These are phyloP conservation scores for Girardinichthys multiradiatus DNA, from an alignment of 2,113 vertebrate species.

Conservation along the genomic window DNA sequence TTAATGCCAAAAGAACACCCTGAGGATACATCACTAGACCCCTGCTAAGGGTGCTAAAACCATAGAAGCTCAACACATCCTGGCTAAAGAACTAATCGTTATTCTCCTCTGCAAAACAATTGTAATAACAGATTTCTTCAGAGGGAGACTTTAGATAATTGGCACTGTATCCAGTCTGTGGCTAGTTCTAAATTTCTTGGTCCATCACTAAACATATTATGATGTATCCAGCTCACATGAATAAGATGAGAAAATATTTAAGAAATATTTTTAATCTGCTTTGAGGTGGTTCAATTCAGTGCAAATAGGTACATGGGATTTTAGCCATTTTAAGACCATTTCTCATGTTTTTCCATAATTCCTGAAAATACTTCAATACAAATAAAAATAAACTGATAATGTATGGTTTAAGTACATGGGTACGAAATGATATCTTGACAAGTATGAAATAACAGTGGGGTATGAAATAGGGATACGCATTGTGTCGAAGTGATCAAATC, in stretches of 20 bases:
- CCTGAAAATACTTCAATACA: not conserved
- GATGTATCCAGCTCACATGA: too few relatives aligned
- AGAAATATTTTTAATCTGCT: too few relatives aligned
- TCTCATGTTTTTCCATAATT: not conserved
- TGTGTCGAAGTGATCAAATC: not conserved
- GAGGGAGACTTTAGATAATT: not conserved
- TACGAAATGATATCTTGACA: too few relatives aligned
- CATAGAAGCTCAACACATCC: slow-evolving; percentile 16
- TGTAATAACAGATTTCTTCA: not conserved
- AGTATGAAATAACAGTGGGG: not conserved
- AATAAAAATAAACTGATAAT: too few relatives aligned
- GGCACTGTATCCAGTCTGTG: not conserved
- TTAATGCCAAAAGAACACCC: slow-evolving; percentile 32
- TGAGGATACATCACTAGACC: slow-evolving; percentile 25
- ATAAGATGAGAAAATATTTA: too few relatives aligned
- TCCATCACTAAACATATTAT: too few relatives aligned
- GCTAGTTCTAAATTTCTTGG: not conserved
- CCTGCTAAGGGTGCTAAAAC: slow-evolving; percentile 10
- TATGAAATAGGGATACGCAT: not conserved
- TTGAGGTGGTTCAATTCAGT: too few relatives aligned
- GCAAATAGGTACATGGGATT: not conserved
- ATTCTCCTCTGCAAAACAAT: not conserved
- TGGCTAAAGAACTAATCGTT: not conserved
- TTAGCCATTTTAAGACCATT: not conserved
- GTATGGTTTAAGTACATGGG: not conserved